These are phyloP conservation scores for Poecilia gillii DNA, from an alignment of 2,797 vertebrate genomes.

Conservation along the genomic window DNA sequence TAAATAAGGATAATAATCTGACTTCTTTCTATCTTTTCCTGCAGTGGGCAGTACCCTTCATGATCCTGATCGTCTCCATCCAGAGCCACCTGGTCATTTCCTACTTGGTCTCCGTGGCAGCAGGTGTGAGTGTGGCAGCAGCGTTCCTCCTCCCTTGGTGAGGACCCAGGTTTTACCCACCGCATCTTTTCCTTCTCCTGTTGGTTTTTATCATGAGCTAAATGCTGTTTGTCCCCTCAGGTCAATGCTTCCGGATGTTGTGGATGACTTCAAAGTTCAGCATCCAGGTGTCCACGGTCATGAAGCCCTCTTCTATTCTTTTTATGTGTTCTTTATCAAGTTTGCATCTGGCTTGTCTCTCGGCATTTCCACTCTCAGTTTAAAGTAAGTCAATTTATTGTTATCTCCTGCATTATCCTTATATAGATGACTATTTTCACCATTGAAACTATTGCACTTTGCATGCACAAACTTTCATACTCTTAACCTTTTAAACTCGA, in stretches of 20 bases:
- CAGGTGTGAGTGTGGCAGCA: conserved; percentile 90
- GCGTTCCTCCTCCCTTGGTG: conserved; percentile 95
- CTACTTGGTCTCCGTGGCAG: conserved; percentile 87
- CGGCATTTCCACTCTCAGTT: conserved; percentile 92
- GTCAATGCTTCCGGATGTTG: conserved; percentile 96
- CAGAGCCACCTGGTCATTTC: conserved; percentile 84
- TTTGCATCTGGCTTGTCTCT: conserved; percentile 93
- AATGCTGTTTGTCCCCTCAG: conserved; percentile 63
- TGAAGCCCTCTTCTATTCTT: conserved; percentile 96
- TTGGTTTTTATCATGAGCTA: neutral
- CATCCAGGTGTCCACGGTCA: conserved; percentile 86
- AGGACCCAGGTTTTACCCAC: conserved; percentile 48
- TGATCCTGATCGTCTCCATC: conserved; percentile 84
- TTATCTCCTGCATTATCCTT: neutral
- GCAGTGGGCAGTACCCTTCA: conserved; percentile 93
- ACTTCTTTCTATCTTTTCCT: conserved; percentile 6
- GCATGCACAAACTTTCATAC: neutral
- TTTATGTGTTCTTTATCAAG: conserved; percentile 97
- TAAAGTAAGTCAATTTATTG: conserved; percentile 83
- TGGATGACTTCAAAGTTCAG: conserved; percentile 93
- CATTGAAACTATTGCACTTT: neutral
- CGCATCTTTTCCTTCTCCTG: neutral
- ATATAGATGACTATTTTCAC: neutral
- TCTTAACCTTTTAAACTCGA: neutral
- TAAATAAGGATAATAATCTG: neutral